These are phyloP conservation scores for Heliconius ethilla DNA, from an alignment of 2,888 invertebrate species.

Conservation along the genomic window DNA sequence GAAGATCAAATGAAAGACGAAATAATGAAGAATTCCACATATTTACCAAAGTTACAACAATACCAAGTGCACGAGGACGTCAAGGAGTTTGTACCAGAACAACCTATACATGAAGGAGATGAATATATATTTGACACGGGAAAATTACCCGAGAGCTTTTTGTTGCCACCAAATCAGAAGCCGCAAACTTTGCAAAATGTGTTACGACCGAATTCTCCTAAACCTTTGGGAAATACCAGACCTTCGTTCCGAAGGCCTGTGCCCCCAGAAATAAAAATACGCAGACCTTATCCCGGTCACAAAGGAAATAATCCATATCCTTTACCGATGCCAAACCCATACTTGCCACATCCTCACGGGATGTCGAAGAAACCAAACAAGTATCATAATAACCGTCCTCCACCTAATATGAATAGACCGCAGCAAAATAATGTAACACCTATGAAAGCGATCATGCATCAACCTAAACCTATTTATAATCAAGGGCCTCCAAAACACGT, in stretches of 20 bases:
- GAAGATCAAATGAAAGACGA: conserved; percentile 68
- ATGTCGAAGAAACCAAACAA: conserved; percentile 62
- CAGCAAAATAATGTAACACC: conserved; percentile 57
- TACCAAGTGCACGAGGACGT: conserved; percentile 70
- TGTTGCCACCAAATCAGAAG: conserved; percentile 67
- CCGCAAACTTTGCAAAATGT: conserved; percentile 76
- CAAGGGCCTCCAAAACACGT: conserved; percentile 52
- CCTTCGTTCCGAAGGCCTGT: conserved; percentile 70
- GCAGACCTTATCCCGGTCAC: conserved; percentile 63
- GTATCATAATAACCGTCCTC: conserved; percentile 54
- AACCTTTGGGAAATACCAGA: conserved; percentile 59
- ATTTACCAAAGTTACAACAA: conserved; percentile 52
- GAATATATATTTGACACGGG: conserved; percentile 67
- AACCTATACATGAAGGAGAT: conserved; percentile 66
- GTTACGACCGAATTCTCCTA: conserved; percentile 64
- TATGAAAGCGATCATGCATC: conserved; percentile 62
- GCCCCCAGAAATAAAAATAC: conserved; percentile 76
- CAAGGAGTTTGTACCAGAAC: conserved; percentile 65
- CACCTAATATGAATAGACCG: conserved; percentile 59
- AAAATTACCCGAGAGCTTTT: conserved; percentile 61
- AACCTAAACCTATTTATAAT: conserved; percentile 52
- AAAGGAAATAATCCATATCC: conserved; percentile 65
- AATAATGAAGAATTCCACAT: conserved; percentile 55
- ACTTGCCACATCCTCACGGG: conserved; percentile 51
- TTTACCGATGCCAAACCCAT: conserved; percentile 64